Base-by-base conservation (phyloP, 2,113 vertebrate species). In the Antigone vipio region DNA sequence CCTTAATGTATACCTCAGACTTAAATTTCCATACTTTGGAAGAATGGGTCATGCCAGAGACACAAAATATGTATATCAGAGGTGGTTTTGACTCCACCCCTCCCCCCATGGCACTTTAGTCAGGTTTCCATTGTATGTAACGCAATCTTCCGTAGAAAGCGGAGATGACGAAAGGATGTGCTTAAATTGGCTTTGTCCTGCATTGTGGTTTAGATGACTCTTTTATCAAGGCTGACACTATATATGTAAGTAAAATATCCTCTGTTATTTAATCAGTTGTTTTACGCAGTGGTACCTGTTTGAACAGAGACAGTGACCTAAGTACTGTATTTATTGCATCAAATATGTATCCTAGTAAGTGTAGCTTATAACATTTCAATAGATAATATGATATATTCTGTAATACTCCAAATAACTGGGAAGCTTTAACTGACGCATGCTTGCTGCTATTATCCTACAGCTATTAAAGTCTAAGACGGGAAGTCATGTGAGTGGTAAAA, bases 351-450 rank as follows among this genome's bases (percentile, higher is more conserved):
- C 85, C 74, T 95, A 58, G 47, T 79, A 95, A 96, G 50, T 93
- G 75, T 97, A 97, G 92, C 83, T 94, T 94, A 76, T 88, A 96
- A 92, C 55, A 63, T 97, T 97, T 94, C 93, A 82, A 14, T 80
- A 96, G 84, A 64, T 84, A 83, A n/a, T 79, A 79, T 81, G 38
- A 44, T 95, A 84, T 94, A 94, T 95, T 97, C 96, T 95, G 21
- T 94, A 95, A 84, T 95, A 92, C 40, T 95, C 77, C 49, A 87
- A 72, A 49, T 89, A 95, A 78, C 53, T 97, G 96, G 91, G 84
- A 96, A 94, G 89, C 92, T 95, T 92, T 96, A 74, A 96, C 92
- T 94, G 94, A 81, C 95, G 94, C 89, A 96, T 97, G 95, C 81
- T 95, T 94, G 86, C 82, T 96, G 55, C 87, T 97, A 52, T 92